Percentiles rank a stretch among this genome's conserved stretches.
Evolutionary conservation across 2,113 vertebrate genomes (phyloP).

Genomic region (Felis chaus): DNA sequence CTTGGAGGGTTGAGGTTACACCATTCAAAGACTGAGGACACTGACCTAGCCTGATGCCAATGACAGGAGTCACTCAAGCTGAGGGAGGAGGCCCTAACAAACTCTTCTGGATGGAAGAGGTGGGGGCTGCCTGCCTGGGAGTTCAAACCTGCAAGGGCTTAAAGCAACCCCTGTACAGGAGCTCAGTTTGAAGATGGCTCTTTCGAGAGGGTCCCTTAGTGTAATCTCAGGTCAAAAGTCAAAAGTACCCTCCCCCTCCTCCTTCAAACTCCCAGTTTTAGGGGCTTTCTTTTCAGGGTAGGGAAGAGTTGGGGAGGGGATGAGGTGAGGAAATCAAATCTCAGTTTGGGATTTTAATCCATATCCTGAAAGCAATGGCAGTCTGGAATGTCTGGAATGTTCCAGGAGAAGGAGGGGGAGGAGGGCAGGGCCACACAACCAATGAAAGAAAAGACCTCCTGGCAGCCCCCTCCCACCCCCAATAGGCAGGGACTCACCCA

Average conservation of each 20-base stretch:
- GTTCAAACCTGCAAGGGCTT: neutral
- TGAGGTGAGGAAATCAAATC: constrained; percentile 67
- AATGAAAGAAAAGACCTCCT: constrained; percentile 52
- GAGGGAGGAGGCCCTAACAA: neutral
- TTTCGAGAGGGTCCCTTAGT: neutral
- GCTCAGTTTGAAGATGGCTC: neutral
- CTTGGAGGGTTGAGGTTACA: neutral
- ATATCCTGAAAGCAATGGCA: constrained; percentile 68
- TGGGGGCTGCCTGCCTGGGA: neutral
- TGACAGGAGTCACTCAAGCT: neutral
- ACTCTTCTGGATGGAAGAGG: neutral
- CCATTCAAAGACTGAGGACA: neutral
- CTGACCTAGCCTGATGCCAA: neutral
- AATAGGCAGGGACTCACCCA: neutral
- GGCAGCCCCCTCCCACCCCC: constrained; percentile 16
- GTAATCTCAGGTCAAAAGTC: constrained; percentile 21
- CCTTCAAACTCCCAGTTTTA: neutral
- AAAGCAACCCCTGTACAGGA: neutral
- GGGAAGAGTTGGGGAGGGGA: neutral
- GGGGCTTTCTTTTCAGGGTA: neutral
- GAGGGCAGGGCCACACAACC: constrained; percentile 61
- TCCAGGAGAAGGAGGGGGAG: constrained; percentile 61
- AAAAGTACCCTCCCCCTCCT: neutral
- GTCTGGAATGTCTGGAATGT: constrained; percentile 81
- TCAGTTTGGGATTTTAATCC: constrained; percentile 72